Evolutionary conservation across 2,113 vertebrate genomes (phyloP), one percentile per base, ranked within the genome.

Genomic region (Urocynchramus pylzowi): DNA sequence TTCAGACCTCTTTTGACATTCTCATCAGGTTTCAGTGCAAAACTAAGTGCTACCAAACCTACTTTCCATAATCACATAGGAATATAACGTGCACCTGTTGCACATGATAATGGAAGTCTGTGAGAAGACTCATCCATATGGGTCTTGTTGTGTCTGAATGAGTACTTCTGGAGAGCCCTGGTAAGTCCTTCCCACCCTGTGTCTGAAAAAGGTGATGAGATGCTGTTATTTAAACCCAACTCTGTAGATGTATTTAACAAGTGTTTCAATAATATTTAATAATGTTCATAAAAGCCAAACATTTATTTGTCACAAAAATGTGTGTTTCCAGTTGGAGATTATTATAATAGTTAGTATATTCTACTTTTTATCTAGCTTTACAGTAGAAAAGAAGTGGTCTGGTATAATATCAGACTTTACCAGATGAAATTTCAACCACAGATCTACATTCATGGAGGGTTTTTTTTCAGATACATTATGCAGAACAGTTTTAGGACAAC

Each of bases 401-500:
- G 17, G 4, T 74, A 56, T 15, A 67, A 17, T 49, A 87, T 15
- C 1, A 27, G 11, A 30, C 30, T 77, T 86, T 49, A 74, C 49
- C 11, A 54, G 39, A 56, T 6, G 67, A 69, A 53, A 18, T 71
- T n/a, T 50, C 41, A 63, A 39, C 3, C 50, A 64, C 24, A 93
- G 85, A 83, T 17, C 4, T 60, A 22, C 12, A 52, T 20, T 24
- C 0, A 0, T 27, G 3, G 1, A 28, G 45, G 45, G 3, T 3
- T 41, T 81, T 78, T 86, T 87, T 80, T 82, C 18, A 39, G 14
- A 59, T 33, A 39, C 1, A 4, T 24, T 52, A 33, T 41, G 18
- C 14, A 68, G 30, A 85, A 54, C 3, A 52, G 1, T 59, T 78
- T 85, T 70, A 64, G 26, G 6, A 54, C 10, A 75, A 50, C 7